Base-by-base conservation (phyloP, 2,888 invertebrate species). In the Tiphia femorata region DNA sequence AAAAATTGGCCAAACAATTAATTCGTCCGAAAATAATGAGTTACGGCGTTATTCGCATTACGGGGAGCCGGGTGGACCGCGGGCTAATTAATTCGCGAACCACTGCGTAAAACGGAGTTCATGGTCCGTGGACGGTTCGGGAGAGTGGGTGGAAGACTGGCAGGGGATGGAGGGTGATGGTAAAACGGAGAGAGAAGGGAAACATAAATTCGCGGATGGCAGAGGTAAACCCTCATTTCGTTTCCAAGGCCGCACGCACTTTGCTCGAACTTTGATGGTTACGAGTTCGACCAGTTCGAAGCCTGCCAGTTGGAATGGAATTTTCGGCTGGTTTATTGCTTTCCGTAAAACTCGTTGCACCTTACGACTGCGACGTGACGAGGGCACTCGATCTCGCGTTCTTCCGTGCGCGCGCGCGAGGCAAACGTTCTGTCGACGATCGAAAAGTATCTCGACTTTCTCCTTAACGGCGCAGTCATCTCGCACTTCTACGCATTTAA, bases 181-280 rank as follows among this genome's bases (percentile, higher is more conserved):
- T 7, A 8, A n/a, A 37, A 12, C 37, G 38, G 19, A 10, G 38
- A 19, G 20, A 16, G 19, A 14, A 33, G 41, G 55, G 21, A 49
- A 42, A 49, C 44, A 58, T 65, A 62, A 66, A 59, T 56, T 52
- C 56, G 33, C 19, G 37, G 35, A 38, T 43, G 29, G 21, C 14
- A 49, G 40, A 30, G 50, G 52, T 52, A 60, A 50, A 49, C 33
- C 48, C 42, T 47, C 33, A 30, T 56, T 23, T 54, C 49, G 43
- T 67, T 60, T 44, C 49, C 29, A 49, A 48, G 46, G 51, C 51
- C 35, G 61, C 43, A 49, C 42, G 49, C 54, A 52, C 61, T 70
- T 62, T 2, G 55, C 49, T 44, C 62, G 38, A 67, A 63, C 58
- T 66, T 67, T 58, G 60, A 67, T 56, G 67, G 58, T 58, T 60